Evolutionary conservation across 2,113 vertebrate genomes (phyloP).

Genomic region (Platichthys flesus): DNA sequence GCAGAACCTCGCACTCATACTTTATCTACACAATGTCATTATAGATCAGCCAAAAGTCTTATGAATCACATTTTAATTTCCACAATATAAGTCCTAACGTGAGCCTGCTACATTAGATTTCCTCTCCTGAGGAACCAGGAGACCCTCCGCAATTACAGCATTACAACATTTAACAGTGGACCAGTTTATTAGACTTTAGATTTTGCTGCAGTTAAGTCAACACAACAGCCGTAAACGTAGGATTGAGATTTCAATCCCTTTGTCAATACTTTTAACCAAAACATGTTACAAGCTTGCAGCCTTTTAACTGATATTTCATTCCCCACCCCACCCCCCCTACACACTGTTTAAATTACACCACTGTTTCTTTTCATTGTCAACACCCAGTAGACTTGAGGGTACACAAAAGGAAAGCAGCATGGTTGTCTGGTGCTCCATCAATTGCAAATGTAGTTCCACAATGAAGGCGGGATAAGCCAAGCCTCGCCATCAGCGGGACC

Average conservation of each 20-base stretch:
- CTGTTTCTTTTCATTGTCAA: slow-evolving; percentile 64
- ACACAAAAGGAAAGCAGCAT: slow-evolving; percentile 68
- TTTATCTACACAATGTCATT: not conserved
- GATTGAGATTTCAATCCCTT: slow-evolving; percentile 30
- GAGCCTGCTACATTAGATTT: not conserved
- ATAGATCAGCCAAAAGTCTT: not conserved
- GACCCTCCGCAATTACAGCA: not conserved
- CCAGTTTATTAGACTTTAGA: not conserved
- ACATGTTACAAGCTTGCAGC: slow-evolving; percentile 35
- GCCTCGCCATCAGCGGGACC: slow-evolving; percentile 70
- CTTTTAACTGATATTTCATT: slow-evolving; percentile 61
- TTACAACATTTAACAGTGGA: not conserved
- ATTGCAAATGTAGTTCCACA: slow-evolving; percentile 67
- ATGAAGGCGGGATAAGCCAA: slow-evolving; percentile 67
- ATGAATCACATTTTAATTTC: not conserved
- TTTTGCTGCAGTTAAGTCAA: slow-evolving; percentile 15
- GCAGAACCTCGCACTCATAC: not conserved
- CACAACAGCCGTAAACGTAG: not conserved
- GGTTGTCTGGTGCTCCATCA: slow-evolving; percentile 65
- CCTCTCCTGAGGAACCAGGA: not conserved
- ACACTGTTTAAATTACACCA: slow-evolving; percentile 59
- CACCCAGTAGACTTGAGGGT: slow-evolving; percentile 55
- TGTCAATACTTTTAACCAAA: slow-evolving; percentile 42
- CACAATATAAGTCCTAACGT: not conserved
- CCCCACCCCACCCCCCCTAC: not conserved